Evolutionary conservation across 37 sponge, comb jelly and placozoan species (phyloP), one percentile per base, ranked within the genome.

Genomic region (Aplysina aerophoba): DNA sequence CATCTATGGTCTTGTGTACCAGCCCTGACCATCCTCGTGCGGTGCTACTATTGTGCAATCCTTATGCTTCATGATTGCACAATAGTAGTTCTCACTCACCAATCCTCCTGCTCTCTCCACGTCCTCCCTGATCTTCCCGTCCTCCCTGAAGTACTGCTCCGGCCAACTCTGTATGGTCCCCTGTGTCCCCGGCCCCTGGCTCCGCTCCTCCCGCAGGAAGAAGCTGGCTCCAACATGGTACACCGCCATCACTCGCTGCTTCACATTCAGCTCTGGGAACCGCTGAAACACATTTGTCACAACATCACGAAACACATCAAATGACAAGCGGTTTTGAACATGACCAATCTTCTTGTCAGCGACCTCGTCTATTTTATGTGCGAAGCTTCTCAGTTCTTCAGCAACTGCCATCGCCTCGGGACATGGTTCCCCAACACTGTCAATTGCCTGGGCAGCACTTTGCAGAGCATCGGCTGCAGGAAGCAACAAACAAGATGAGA

Each of bases 401-500:
- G 35, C 34, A 35, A 69, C 71, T 35, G 19, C 33, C 1, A 17
- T 35, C 34, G 30, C 1, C 17, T 31, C 28, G 0, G 28, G 17
- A 35, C 11, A 16, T 12, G 19, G 1, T 1, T 69, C 71, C 1
- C 35, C 71, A 12, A 35, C 71, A 34, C 28, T 16, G 33, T 69
- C 71, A 31, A 69, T 17, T 35, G 6, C 71, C 28, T 69, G 28
- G 19, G 71, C 71, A 34, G 15, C 71, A 17, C 28, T 35, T 6
- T 69, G 71, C 12, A 69, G 71, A 31, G 34, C 71, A 0, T 69
- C 33, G 71, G 35, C 71, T 69, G 6, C 33, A 62, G 27, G 63
- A 27, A 14, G 59, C 17, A 17, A 57, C 17, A 57, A 17, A 17
- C 17, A 57, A 57, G 17, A 57, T 57, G 17, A 15, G 59, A 20